These are phyloP conservation scores for Ochropacha duplaris DNA, from an alignment of 2,888 invertebrate genomes.

Conservation along the genomic window DNA sequence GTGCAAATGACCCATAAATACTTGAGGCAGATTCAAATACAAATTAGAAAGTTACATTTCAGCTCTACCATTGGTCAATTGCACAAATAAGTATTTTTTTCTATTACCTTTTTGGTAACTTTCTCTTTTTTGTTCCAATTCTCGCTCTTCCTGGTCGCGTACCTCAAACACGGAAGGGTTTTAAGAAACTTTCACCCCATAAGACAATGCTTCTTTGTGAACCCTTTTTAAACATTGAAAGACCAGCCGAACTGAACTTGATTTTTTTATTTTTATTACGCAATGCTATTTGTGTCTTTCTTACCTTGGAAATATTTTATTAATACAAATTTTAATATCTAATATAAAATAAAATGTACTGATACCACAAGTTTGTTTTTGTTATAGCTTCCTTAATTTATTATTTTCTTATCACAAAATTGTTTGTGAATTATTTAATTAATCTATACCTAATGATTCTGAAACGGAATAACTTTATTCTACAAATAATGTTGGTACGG, in stretches of 20 bases:
- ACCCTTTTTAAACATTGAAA: slow-evolving; percentile 16
- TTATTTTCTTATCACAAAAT: too few relatives aligned
- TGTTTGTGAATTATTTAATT: too few relatives aligned
- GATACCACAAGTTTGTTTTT: too few relatives aligned
- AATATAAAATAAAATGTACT: too few relatives aligned
- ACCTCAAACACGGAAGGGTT: slow-evolving; percentile 74
- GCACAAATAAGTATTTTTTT: slow-evolving; percentile 55
- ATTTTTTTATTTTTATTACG: background rate
- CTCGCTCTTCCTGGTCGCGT: slow-evolving; percentile 64
- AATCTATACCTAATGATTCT: background rate
- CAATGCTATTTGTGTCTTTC: background rate
- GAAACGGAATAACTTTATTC: background rate
- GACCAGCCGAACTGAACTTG: background rate
- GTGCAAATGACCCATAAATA: slow-evolving; percentile 61
- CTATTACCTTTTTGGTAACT: slow-evolving; percentile 61
- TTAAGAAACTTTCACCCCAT: slow-evolving; percentile 65
- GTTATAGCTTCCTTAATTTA: too few relatives aligned
- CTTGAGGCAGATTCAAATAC: slow-evolving; percentile 50
- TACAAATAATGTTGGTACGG: too few relatives aligned
- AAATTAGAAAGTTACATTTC: slow-evolving; percentile 74
- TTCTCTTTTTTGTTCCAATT: slow-evolving; percentile 81
- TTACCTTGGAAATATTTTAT: background rate
- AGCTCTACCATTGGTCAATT: slow-evolving; percentile 63
- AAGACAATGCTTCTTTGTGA: slow-evolving; percentile 58
- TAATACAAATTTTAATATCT: background rate